These are phyloP conservation scores for Xenus cinereus DNA, from an alignment of 2,113 vertebrate species.

Conservation along the genomic window DNA sequence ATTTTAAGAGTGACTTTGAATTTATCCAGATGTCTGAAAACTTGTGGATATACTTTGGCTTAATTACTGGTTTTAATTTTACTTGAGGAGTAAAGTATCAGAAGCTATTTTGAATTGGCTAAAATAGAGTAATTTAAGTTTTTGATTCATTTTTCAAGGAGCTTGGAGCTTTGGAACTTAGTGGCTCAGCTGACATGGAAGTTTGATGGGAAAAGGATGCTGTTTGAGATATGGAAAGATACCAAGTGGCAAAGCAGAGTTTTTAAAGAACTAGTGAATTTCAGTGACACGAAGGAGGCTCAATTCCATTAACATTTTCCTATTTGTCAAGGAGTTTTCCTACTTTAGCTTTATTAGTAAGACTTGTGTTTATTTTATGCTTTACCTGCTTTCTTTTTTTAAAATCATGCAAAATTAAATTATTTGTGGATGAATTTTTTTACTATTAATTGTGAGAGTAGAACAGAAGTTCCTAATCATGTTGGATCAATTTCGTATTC, in stretches of 20 bases:
- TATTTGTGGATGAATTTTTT: neutral
- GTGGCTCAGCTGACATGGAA: too few species aligned
- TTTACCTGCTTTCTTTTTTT: neutral
- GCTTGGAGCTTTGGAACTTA: neutral
- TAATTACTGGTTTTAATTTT: neutral
- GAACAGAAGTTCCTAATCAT: neutral
- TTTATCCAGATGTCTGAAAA: neutral
- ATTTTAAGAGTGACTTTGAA: neutral
- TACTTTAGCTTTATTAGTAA: neutral
- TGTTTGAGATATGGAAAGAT: neutral
- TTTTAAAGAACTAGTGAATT: neutral
- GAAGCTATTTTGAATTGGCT: neutral
- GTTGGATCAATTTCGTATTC: neutral
- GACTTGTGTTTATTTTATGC: neutral
- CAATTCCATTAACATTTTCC: neutral
- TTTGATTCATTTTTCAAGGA: neutral
- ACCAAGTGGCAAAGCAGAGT: neutral
- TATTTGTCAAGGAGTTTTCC: neutral
- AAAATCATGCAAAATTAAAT: neutral
- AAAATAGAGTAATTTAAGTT: neutral
- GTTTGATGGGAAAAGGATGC: neutral
- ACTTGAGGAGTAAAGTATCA: neutral
- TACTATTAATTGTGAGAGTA: neutral
- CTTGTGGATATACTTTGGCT: neutral
- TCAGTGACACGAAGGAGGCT: neutral